Base-by-base conservation (phyloP, 2,888 invertebrate genomes). In the Hydropsyche betteni region DNA sequence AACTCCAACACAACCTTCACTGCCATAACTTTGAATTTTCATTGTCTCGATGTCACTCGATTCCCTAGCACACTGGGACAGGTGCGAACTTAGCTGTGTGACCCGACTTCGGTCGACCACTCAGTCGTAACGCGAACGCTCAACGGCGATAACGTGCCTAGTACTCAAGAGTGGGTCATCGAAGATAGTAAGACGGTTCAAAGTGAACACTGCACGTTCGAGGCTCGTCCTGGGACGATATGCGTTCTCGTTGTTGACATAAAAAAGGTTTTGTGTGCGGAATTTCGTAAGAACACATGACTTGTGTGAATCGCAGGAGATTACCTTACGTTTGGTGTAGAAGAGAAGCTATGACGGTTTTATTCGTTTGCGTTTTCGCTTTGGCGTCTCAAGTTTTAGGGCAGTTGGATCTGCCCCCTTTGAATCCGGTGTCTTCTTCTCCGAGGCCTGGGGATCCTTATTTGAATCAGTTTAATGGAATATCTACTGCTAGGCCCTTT, bases 401-500 rank as follows among this genome's bases (percentile, higher is more conserved):
- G 0, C 90, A 91, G 80, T 81, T 90, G 68, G 89, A 90, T 80
- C 81, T 90, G 68, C 90, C 90, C 2, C 90, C 89, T 0, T 81
- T 89, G 55, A 78, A 80, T 6, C 68, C 84, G 82, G 71, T 81
- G 33, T 83, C 85, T 33, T 80, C 81, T 80, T 82, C 85, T 69
- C 85, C 83, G 79, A 81, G 85, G 24, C 85, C 84, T 75, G 82
- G 82, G 58, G 78, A 77, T 64, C 74, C 52, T 4, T 79, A 72
- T 51, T 69, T 58, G 14, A 76, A 78, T 74, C 73, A 77, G n/a
- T 72, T 77, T 44, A 84, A 82, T 75, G 84, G 75, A 2, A 52
- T 74, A 4, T 79, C 79, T 52, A 75, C 79, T 12, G 75, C 75
- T 12, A 69, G 77, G 16, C 77, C 77, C 0, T 77, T 53, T 34